These are phyloP conservation scores for Microplitis demolitor DNA, from an alignment of 1,140 invertebrate genomes.

Conservation along the genomic window DNA sequence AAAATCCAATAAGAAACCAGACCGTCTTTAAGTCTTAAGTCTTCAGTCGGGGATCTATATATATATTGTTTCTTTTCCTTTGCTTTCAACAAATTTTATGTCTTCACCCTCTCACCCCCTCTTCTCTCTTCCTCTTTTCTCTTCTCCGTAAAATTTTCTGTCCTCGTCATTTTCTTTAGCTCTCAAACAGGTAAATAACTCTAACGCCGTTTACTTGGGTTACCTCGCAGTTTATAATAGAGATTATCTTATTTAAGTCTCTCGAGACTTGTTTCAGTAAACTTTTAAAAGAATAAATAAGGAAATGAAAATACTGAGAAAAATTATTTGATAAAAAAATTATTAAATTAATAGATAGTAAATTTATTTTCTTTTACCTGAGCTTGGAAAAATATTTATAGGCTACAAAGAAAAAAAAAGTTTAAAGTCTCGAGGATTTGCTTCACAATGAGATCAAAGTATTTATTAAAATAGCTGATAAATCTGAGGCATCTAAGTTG, in stretches of 20 bases:
- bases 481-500: too few species aligned
- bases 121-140: too few species aligned
- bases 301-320: background rate
- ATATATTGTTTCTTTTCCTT: background rate
- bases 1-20: too few species aligned
- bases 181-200: slow-evolving; percentile 56
- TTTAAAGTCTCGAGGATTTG: too few species aligned
- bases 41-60: too few species aligned
- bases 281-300: slow-evolving; percentile 7
- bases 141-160: background rate
- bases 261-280: background rate
- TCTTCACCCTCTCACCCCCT: too few species aligned
- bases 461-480: too few species aligned
- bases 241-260: slow-evolving; percentile 61
- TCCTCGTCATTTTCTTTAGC: slow-evolving; percentile 24
- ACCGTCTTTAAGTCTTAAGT: too few species aligned
- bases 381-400: slow-evolving; percentile 27
- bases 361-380: slow-evolving; percentile 56
- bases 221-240: slow-evolving; percentile 58
- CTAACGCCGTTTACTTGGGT: slow-evolving; percentile 51
- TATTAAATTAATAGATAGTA: background rate
- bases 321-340: slow-evolving; percentile 4
- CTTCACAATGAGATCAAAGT: too few species aligned
- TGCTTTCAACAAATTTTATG: too few species aligned
- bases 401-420: too few species aligned